Evolutionary conservation across 1,140 invertebrate species (phyloP).

Genomic region (Linepithema humile): DNA sequence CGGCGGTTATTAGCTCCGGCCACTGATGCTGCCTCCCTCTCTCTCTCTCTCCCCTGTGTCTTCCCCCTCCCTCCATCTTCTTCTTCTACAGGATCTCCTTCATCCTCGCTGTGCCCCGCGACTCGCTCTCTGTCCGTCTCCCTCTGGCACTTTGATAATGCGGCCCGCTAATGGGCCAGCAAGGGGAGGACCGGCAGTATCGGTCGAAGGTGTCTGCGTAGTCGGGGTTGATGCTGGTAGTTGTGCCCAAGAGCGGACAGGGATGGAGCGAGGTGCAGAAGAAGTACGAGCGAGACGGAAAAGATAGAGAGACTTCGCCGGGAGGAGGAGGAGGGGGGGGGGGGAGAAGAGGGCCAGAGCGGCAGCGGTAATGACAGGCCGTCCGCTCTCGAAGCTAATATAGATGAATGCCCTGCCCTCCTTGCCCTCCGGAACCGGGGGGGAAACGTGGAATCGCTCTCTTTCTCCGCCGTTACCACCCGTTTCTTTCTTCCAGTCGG

Average conservation of each 20-base stretch:
- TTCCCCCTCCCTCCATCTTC: conserved; percentile 29
- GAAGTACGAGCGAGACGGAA: conserved; percentile 1
- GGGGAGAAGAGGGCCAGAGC: conserved; percentile 75
- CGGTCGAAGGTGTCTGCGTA: conserved; percentile 59
- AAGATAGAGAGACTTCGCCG: conserved; percentile 49
- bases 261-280: conserved; percentile 18
- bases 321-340: conserved; percentile 62
- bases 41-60: conserved; percentile 56
- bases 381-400: conserved; percentile 85
- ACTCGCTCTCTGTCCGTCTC: conserved; percentile 51
- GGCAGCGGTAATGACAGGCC: conserved; percentile 85
- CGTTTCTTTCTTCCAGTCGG: conserved; percentile 51
- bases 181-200: conserved; percentile 61
- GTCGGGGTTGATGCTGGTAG: conserved; percentile 61
- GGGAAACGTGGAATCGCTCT: conserved; percentile 71
- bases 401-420: conserved; percentile 85
- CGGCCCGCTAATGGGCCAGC: conserved; percentile 76
- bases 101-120: conserved; percentile 5
- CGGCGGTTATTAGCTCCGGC: conserved; percentile 79
- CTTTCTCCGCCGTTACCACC: conserved; percentile 47
- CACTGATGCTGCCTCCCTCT: conserved; percentile 55
- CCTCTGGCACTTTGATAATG: conserved; percentile 74
- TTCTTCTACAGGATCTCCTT: conserved; percentile 11
- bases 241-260: conserved; percentile 37
- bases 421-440: conserved; percentile 78